Evolutionary conservation across 1,140 invertebrate genomes (phyloP), one percentile per base, ranked within the genome.

Genomic region (Bradysia coprophila): DNA sequence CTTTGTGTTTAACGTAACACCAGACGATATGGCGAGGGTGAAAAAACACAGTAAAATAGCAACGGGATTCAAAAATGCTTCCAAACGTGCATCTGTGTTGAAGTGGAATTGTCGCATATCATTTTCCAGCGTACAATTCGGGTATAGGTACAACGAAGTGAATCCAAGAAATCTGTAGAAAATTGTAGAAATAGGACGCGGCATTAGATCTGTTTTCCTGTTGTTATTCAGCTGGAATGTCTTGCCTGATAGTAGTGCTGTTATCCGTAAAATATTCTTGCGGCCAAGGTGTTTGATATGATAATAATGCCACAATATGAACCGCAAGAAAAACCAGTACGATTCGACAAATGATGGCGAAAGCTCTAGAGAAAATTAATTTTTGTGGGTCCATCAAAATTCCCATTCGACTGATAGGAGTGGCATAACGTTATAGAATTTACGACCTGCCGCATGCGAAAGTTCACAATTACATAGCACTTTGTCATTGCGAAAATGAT

Each of bases 261-360:
- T 81, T 75, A 1, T 74, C 66, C 10, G 74, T 69, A 34, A 92
- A 55, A 4, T 75, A 53, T 21, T 79, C 71, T 49, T 92, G 83
- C 40, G 79, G 66, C 72, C 80, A 85, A 49, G 85, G 74, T 48
- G 85, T 78, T 62, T 96, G 91, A 56, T 93, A 94, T 2, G 79
- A 64, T 47, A 89, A 78, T n/a, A 94, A 53, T 4, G 73, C 62
- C 1, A 76, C 51, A 37, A 91, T 73, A 53, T 97, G 90, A 13
- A 75, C 51, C 2, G 74, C 74, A 47, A 84, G 75, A 45, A 88
- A 72, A 2, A 78, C 55, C 64, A 88, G 75, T 9, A 90, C 51
- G 38, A 78, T 65, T 28, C 75, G 69, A 49, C 79, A 73, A 28
- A 86, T 52, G 22, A 80, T 64, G 0, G 78, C 80, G 55, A 90